Evolutionary conservation across 2,113 vertebrate genomes (phyloP).

Genomic region (Noturus placidus): DNA sequence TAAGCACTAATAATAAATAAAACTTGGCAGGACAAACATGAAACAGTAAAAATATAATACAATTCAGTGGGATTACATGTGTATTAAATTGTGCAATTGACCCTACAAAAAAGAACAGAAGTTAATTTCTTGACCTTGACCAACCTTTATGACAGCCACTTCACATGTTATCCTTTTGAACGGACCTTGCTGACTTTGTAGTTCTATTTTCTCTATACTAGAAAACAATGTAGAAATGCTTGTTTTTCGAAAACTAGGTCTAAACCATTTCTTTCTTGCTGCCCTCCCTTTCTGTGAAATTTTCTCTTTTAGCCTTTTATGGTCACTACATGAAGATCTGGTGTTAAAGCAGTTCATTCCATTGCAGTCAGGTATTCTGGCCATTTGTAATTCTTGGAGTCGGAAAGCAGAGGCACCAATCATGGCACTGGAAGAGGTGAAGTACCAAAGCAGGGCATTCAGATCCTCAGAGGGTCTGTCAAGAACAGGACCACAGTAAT

Average conservation of each 20-base stretch:
- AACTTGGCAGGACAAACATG: background rate
- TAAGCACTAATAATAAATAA: background rate
- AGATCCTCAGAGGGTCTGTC: slow-evolving; percentile 19
- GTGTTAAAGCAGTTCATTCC: slow-evolving; percentile 31
- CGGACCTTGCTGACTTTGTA: background rate
- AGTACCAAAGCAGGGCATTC: slow-evolving; percentile 48
- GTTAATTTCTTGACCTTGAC: background rate
- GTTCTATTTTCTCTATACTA: background rate
- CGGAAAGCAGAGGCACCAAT: slow-evolving; percentile 41
- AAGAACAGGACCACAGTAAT: slow-evolving; percentile 38
- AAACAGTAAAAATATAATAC: background rate
- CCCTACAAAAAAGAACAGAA: background rate
- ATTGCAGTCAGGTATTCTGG: slow-evolving; percentile 52
- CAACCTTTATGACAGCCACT: background rate
- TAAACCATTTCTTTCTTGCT: background rate
- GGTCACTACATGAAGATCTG: slow-evolving; percentile 55
- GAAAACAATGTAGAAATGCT: background rate
- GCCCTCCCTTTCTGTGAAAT: background rate
- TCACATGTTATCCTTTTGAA: background rate
- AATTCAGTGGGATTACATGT: background rate
- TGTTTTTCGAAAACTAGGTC: background rate
- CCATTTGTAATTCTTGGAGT: slow-evolving; percentile 57
- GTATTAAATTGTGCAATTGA: background rate
- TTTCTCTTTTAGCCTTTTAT: slow-evolving; percentile 52
- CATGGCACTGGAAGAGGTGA: slow-evolving; percentile 46